Base-by-base conservation (phyloP, 2,113 vertebrate species). In the Chauna torquata region DNA sequence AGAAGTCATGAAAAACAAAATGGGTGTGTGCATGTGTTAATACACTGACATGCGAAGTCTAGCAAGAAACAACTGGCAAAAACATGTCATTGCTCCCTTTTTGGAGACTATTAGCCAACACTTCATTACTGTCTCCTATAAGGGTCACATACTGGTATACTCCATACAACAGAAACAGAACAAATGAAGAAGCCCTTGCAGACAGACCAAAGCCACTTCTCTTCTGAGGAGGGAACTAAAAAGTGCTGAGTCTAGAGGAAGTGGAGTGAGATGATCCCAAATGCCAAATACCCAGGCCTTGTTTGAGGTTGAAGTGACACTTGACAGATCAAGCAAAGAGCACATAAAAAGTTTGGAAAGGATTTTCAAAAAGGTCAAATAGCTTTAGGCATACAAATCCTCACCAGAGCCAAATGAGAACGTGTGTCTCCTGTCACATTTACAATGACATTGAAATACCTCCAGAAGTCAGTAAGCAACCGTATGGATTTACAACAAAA, bases 341-440 rank as follows among this genome's bases (percentile, higher is more conserved):
- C 24, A 18, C 15, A 6, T 7, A 32, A 55, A 20, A 91, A 75
- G 14, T 86, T 45, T 30, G 42, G 52, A 81, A 74, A 13, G 9
- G 6, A 55, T 77, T 88, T 25, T 77, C 28, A 49, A 49, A 83
- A 68, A 55, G 30, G 27, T 52, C 19, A 23, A 16, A 1, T 44
- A 2, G 11, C 84, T 62, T 68, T 68, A 82, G 65, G 74, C 42
- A 8, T 2, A 34, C 22, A 68, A 94, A 61, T 64, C 38, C 57
- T 71, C 38, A 74, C 11, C 25, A 76, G 52, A 90, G 24, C 47
- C 34, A 55, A 91, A 64, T 6, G 13, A 64, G 38, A 91, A 44
- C 0, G 0, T 24, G 15, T 44, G 38, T 32, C 47, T 40, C 27
- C 66, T 45, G 58, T 80, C 47, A 32, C 54, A 6, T 32, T 34